Evolutionary conservation across 2,113 vertebrate genomes (phyloP), one percentile per base, ranked within the genome.

Genomic region (Phyllopteryx taeniolatus): DNA sequence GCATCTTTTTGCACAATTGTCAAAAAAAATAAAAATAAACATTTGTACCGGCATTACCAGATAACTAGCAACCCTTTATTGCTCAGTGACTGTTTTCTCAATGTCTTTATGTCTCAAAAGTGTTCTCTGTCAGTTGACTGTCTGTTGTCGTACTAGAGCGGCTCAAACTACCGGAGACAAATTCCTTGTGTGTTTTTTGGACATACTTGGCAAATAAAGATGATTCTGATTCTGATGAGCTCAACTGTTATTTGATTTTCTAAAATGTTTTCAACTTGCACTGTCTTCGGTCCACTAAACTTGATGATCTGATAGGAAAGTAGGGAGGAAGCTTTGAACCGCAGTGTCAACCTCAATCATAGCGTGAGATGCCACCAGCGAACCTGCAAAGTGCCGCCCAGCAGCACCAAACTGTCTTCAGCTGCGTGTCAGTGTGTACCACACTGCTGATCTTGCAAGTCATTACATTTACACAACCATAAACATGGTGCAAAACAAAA

Each of bases 231-330:
- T n/a, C n/a, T n/a, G n/a, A n/a, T n/a, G n/a, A n/a, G 68, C 61
- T 71, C 79, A 87, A 79, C 81, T 86, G 78, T 83, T 82, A 22
- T 71, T 80, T 79, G 62, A 84, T 89, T 84, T 85, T 67, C 79
- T 79, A 47, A 54, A 76, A 78, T 84, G 77, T 74, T 78, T 69
- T 73, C 65, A 73, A 86, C 77, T 81, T 75, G 69, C 76, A 77
- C 71, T 74, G 71, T 73, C 68, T 86, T 80, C 79, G 70, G 68
- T 81, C 35, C 42, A 74, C 56, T 19, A 17, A 43, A 68, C 64
- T 17, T 72, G 22, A 59, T 74, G 60, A 71, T 74, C 69, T 72
- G 57, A 68, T 80, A 76, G 35, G 63, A 79, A 87, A 77, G 83
- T 65, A 80, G 69, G 51, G 78, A 80, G 59, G 66, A 68, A 81